These are phyloP conservation scores for Vulpes lagopus DNA, from an alignment of 2,113 vertebrate genomes.

Conservation along the genomic window DNA sequence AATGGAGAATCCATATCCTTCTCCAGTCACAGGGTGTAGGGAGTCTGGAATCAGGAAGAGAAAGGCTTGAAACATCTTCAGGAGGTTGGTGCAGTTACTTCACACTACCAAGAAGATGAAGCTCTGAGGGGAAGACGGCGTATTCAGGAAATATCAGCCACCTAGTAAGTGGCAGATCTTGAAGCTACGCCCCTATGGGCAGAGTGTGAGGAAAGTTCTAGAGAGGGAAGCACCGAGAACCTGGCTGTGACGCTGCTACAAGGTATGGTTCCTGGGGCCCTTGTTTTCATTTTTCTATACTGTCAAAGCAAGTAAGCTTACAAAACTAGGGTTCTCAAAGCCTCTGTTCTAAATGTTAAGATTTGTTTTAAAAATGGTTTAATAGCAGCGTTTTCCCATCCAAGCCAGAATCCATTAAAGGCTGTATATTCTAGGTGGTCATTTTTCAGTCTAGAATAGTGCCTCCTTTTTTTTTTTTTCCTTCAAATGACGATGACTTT, in stretches of 20 bases:
- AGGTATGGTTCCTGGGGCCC: neutral
- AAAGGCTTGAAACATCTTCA: neutral
- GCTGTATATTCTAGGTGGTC: neutral
- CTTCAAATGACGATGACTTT: neutral
- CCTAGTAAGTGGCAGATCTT: neutral
- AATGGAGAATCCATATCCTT: neutral
- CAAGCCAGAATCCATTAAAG: neutral
- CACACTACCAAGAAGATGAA: neutral
- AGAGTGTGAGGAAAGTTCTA: neutral
- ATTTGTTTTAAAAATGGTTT: neutral
- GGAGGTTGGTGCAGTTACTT: neutral
- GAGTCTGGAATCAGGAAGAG: neutral
- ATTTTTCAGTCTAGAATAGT: neutral
- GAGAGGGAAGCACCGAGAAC: neutral
- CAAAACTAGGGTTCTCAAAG: neutral
- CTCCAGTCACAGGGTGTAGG: rapidly evolving
- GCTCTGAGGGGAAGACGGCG: neutral
- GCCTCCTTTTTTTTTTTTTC: neutral
- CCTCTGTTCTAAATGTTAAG: neutral
- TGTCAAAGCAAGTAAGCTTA: neutral
- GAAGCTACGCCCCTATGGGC: neutral
- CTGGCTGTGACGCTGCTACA: neutral
- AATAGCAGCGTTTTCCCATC: neutral
- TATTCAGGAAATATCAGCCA: neutral
- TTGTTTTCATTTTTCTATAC: neutral